Conservation (phyloP, 2,888 invertebrate species). For the Hecatera dysodea region DNA sequence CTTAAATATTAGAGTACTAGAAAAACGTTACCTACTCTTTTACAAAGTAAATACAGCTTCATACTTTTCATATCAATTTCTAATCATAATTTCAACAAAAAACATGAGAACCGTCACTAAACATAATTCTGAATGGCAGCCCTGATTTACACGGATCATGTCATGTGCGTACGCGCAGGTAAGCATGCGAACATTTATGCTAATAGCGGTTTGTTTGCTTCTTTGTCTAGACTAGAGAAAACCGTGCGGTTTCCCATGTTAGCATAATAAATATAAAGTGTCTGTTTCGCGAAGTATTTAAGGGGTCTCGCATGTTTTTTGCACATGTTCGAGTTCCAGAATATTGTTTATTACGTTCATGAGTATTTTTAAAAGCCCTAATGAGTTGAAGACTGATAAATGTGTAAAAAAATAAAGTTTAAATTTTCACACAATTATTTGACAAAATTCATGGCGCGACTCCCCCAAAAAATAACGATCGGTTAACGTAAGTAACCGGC, state of each 20-base stretch:
- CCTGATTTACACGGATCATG: slow-evolving; percentile 64
- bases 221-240: slow-evolving; percentile 51
- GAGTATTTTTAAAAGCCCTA: not conserved
- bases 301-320: slow-evolving; percentile 5
- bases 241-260: slow-evolving; percentile 27
- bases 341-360: not conserved
- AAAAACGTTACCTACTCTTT: not conserved
- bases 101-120: slow-evolving; percentile 52
- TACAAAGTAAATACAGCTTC: not conserved
- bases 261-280: slow-evolving; percentile 4
- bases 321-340: slow-evolving; percentile 21
- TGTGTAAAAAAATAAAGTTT: slow-evolving; percentile 5
- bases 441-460: not conserved
- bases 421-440: slow-evolving; percentile 15
- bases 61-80: slow-evolving; percentile 42
- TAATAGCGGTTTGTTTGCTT: slow-evolving; percentile 66
- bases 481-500: slow-evolving; percentile 32
- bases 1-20: not conserved
- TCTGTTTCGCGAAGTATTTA: not conserved
- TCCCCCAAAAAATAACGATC: slow-evolving; percentile 41
- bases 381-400: slow-evolving; percentile 7
- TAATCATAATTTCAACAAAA: slow-evolving; percentile 42
- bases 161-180: slow-evolving; percentile 56
- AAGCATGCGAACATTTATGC: slow-evolving; percentile 63
- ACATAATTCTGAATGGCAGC: slow-evolving; percentile 52